Percentiles rank a stretch among this genome's conserved stretches.
Conservation (phyloP, 2,797 vertebrate genomes). For the Molossus alvarezi region DNA sequence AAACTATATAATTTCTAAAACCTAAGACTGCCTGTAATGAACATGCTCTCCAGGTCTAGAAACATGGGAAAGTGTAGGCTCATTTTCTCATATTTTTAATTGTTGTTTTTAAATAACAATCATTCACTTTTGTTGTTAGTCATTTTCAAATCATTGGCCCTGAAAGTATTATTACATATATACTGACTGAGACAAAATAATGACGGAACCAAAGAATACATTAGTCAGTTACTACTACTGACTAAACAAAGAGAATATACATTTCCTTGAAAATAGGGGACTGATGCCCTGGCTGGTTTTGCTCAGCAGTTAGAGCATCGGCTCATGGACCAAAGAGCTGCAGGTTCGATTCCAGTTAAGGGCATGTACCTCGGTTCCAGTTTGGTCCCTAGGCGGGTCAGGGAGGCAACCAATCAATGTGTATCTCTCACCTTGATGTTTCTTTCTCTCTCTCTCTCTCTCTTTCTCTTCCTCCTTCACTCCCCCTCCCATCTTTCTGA, state of each 20-base stretch:
- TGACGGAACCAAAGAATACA: not conserved
- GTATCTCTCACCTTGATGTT: no score
- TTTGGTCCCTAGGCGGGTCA: no score
- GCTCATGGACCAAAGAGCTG: no score
- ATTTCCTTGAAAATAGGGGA: not conserved
- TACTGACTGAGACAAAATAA: not conserved
- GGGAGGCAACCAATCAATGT: no score
- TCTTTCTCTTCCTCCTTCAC: no score
- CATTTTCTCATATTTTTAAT: not conserved
- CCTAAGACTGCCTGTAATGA: not conserved
- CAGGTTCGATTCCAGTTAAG: no score
- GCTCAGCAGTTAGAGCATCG: no score
- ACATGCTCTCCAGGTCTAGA: not conserved
- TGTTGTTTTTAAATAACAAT: not conserved
- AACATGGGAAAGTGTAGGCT: not conserved
- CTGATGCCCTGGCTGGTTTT: not conserved
- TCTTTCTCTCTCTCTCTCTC: no score
- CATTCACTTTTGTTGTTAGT: not conserved
- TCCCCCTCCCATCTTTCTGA: no score
- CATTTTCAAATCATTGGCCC: constrained; percentile 3
- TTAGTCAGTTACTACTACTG: not conserved
- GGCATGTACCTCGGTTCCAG: no score
- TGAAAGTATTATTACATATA: not conserved
- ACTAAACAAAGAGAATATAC: not conserved
- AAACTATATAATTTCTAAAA: not conserved